Conservation (phyloP, 2,113 vertebrate species). For the Opisthocomus hoazin region DNA sequence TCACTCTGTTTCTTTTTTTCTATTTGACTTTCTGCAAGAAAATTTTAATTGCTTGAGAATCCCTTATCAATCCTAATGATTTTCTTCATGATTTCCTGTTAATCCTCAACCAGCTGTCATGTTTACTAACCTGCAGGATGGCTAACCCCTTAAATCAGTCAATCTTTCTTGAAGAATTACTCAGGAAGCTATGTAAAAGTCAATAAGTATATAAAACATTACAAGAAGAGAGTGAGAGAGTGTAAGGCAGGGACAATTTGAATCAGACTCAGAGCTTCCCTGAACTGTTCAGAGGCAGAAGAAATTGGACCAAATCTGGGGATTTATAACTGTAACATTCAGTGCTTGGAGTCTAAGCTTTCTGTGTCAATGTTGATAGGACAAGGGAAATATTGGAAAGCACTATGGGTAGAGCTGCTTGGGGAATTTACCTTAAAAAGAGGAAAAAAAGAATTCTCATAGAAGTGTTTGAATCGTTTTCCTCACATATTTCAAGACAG, state of each 20-base stretch:
- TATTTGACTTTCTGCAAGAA: background rate
- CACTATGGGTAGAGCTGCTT: background rate
- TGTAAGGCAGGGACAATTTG: background rate
- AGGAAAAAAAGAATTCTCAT: background rate
- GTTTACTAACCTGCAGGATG: constrained; percentile 60
- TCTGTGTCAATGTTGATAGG: background rate
- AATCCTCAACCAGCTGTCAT: constrained; percentile 57
- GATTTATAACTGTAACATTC: background rate
- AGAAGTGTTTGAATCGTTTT: background rate
- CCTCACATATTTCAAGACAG: background rate
- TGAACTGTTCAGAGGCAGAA: background rate
- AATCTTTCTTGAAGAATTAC: constrained; percentile 48
- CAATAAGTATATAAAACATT: constrained; percentile 9
- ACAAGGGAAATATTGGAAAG: background rate
- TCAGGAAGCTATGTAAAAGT: constrained; percentile 40
- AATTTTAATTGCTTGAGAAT: constrained; percentile 51
- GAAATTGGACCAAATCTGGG: background rate
- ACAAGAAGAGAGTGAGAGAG: background rate
- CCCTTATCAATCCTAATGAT: constrained; percentile 50
- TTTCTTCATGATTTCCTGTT: constrained; percentile 57
- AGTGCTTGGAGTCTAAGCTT: background rate
- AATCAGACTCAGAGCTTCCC: background rate
- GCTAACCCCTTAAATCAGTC: constrained; percentile 22
- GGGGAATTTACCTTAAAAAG: background rate
- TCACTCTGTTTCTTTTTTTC: background rate